phyloP scores from a whole-genome alignment of 2,113 vertebrate species.

The Myotis brandtii region DNA sequence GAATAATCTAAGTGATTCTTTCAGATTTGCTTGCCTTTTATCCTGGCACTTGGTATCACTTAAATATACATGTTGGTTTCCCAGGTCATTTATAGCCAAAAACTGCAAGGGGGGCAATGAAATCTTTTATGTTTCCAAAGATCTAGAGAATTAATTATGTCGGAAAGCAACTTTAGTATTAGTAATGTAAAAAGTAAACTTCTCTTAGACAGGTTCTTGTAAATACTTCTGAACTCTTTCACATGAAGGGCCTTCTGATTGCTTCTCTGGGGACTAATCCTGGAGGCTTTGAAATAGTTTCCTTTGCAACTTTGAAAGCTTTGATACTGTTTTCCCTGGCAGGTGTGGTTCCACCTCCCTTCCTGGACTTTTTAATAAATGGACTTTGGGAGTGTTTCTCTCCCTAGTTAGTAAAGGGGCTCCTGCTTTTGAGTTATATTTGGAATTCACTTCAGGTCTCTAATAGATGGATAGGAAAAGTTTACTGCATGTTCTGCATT shows the following conservation, averaged over 20 bases:
- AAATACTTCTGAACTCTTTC: slow-evolving; percentile 36
- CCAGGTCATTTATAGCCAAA: neutral
- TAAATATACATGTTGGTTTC: neutral
- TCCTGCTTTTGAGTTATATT: neutral
- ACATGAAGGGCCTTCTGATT: neutral
- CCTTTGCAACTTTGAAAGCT: neutral
- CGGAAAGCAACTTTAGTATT: neutral
- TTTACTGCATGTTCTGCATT: neutral
- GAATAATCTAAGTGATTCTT: neutral
- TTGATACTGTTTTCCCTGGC: neutral
- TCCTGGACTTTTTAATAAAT: neutral
- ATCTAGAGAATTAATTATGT: neutral
- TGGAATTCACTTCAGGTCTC: neutral
- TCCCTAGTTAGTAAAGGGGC: neutral
- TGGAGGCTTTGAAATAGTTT: neutral
- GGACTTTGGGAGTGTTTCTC: neutral
- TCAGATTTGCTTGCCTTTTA: neutral
- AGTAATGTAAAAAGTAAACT: slow-evolving; percentile 10
- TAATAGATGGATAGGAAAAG: neutral
- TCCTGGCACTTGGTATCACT: neutral
- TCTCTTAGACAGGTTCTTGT: neutral
- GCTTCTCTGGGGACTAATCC: neutral
- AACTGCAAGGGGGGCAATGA: neutral
- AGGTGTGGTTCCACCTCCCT: neutral
- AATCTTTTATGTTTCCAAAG: neutral